Conservation (phyloP, 2,888 invertebrate species). For the Loripinus fragilis region DNA sequence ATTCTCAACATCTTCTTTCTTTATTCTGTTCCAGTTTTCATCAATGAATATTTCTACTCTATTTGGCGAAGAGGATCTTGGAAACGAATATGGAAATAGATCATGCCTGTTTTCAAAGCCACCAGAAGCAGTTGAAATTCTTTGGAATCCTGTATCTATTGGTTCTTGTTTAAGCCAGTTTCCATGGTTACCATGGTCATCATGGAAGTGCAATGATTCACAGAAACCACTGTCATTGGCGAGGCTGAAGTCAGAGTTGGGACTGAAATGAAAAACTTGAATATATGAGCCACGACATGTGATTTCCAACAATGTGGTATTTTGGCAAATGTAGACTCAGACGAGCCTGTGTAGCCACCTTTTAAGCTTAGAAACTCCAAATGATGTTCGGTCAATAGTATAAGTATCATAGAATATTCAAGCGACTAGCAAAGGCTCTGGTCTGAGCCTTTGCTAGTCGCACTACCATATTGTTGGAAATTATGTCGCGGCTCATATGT, state of each 20-base stretch:
- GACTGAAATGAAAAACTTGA: background rate
- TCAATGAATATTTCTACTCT: conserved; percentile 16
- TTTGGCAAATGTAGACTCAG: no score
- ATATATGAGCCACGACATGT: background rate
- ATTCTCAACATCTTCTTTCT: background rate
- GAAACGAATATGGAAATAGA: background rate
- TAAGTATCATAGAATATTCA: no score
- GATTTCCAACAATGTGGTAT: no score
- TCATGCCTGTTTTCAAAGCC: background rate
- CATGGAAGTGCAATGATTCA: background rate
- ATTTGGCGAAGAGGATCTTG: background rate
- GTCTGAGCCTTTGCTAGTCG: no score
- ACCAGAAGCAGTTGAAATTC: background rate
- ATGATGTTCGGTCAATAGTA: no score
- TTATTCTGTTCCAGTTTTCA: background rate
- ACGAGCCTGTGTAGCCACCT: no score
- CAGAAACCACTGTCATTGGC: conserved; percentile 1
- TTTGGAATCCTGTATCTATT: background rate
- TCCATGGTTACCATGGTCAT: background rate
- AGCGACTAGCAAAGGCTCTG: no score
- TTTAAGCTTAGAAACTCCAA: no score
- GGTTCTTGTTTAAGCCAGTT: background rate
- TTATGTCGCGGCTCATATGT: no score
- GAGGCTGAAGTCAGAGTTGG: background rate
- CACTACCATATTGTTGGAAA: no score